phyloP scores from a whole-genome alignment of 2,113 vertebrate species.

The Sylvilagus bachmani region DNA sequence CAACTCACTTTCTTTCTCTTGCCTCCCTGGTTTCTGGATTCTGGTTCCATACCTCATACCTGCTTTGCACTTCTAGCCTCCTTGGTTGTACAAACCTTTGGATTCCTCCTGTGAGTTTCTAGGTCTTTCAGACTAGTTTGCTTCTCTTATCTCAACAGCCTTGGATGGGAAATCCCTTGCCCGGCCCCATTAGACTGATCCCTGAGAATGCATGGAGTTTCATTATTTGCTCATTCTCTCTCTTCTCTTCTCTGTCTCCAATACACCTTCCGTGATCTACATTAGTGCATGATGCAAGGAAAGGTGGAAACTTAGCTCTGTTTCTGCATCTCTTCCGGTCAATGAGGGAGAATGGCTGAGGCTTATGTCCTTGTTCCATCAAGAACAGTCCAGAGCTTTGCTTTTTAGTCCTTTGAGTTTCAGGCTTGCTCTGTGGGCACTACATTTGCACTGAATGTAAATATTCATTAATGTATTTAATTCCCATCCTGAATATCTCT shows the following conservation, averaged over 20 bases:
- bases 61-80: background rate
- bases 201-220: background rate
- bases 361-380: constrained; percentile 40
- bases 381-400: constrained; percentile 67
- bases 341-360: background rate
- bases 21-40: background rate
- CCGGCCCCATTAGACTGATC: background rate
- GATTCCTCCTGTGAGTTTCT: background rate
- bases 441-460: constrained; percentile 73
- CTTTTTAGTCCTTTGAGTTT: constrained; percentile 60
- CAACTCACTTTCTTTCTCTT: background rate
- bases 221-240: background rate
- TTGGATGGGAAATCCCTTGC: constrained; percentile 3
- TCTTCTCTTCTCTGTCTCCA: background rate
- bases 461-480: constrained; percentile 78
- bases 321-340: background rate
- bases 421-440: constrained; percentile 52
- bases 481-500: constrained; percentile 64
- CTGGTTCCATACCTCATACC: background rate
- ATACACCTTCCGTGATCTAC: background rate
- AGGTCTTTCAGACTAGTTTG: constrained; percentile 9
- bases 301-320: background rate
- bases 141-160: background rate
- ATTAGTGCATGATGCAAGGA: background rate
- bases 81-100: constrained; percentile 35